Evolutionary conservation across 2,888 invertebrate species (phyloP).

Genomic region (Pandemis heparana): DNA sequence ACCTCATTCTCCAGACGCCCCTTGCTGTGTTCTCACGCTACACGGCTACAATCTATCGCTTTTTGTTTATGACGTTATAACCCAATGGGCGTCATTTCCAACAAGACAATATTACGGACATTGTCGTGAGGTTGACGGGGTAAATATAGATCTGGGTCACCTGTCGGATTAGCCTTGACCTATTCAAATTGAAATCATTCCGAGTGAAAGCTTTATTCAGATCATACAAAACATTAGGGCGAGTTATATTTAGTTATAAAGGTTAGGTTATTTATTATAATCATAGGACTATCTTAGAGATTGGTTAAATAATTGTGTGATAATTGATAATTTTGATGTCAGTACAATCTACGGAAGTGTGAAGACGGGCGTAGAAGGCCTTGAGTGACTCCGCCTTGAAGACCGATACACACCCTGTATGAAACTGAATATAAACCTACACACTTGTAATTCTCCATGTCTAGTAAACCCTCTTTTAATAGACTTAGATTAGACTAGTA

Average conservation of each 20-base stretch:
- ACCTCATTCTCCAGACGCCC: neutral
- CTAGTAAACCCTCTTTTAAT: too few species aligned
- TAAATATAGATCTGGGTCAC: slow-evolving; percentile 18
- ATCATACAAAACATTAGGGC: neutral
- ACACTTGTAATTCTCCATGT: too few species aligned
- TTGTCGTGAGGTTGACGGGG: neutral
- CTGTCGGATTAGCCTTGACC: slow-evolving; percentile 25
- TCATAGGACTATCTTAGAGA: neutral
- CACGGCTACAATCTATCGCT: neutral
- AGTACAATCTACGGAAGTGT: too few species aligned
- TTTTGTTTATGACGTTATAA: neutral
- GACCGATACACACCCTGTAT: too few species aligned
- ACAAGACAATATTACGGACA: slow-evolving; percentile 5
- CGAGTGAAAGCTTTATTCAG: slow-evolving; percentile 11
- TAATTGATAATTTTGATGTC: too few species aligned
- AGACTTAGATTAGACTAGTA: too few species aligned
- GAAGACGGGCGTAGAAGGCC: too few species aligned
- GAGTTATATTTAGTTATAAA: too few species aligned
- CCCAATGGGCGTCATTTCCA: neutral
- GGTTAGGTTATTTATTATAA: neutral
- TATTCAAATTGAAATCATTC: slow-evolving; percentile 5
- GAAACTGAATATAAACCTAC: too few species aligned
- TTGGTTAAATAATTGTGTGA: too few species aligned
- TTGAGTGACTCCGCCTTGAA: too few species aligned
- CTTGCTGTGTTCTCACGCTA: neutral